phyloP scores from a whole-genome alignment of 2,797 vertebrate species.

The Austrolebias charrua region DNA sequence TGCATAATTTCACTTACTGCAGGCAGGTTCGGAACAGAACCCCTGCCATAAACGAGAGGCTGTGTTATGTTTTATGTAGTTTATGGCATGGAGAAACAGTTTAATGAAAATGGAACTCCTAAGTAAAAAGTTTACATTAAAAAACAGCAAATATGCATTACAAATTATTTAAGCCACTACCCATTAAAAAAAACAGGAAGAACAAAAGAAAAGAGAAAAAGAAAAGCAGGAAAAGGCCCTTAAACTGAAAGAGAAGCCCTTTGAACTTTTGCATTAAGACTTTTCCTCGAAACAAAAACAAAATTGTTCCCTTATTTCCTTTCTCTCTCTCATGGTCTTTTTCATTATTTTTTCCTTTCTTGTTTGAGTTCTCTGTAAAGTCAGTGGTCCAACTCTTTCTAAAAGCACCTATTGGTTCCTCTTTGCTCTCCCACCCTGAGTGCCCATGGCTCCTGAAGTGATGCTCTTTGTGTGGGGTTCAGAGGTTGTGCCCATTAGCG shows the following conservation, averaged over 20 bases:
- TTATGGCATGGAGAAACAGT: no score
- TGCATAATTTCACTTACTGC: no score
- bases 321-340: slow-evolving; percentile 55
- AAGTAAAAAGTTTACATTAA: no score
- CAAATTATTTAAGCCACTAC: neutral
- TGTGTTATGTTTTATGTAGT: no score
- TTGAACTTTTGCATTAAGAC: slow-evolving; percentile 70
- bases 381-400: slow-evolving; percentile 68
- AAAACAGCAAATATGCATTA: no score
- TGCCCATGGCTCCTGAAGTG: slow-evolving; percentile 78
- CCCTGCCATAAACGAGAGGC: no score
- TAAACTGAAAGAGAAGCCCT: slow-evolving; percentile 62
- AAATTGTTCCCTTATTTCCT: slow-evolving; percentile 68
- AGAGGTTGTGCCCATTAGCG: slow-evolving; percentile 79
- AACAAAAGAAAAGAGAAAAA: slow-evolving; percentile 34
- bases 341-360: slow-evolving; percentile 43
- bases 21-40: no score
- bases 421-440: slow-evolving; percentile 74
- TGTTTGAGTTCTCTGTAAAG: slow-evolving; percentile 69
- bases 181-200: slow-evolving; percentile 47
- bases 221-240: slow-evolving; percentile 53
- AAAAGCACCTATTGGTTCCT: slow-evolving; percentile 67
- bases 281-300: slow-evolving; percentile 69
- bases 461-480: slow-evolving; percentile 81
- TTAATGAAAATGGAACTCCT: no score